Percentiles rank a stretch among this genome's conserved stretches.
These are phyloP conservation scores for Heliconius ismenius DNA, from an alignment of 2,888 invertebrate species.

Conservation along the genomic window DNA sequence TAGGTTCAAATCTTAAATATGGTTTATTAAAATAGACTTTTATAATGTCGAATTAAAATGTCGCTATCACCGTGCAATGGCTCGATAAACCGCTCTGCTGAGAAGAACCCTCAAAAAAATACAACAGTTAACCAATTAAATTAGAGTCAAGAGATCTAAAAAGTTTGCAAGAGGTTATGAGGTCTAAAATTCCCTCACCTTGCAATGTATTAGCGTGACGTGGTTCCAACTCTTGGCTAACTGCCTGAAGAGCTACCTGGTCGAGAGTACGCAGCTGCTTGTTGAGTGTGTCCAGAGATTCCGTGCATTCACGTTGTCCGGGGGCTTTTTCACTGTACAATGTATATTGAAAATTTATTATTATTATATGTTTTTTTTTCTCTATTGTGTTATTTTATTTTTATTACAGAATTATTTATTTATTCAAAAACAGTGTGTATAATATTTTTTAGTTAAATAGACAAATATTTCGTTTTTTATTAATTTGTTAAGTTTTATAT, in stretches of 20 bases:
- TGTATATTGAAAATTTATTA: neutral
- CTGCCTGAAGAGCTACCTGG: slow-evolving; percentile 92
- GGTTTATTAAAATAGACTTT: neutral
- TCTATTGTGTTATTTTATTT: neutral
- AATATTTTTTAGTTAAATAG: too few relatives aligned
- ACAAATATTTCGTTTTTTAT: too few relatives aligned
- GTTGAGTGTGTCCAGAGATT: slow-evolving; percentile 89
- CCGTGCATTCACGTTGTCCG: slow-evolving; percentile 96
- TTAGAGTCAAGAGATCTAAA: neutral
- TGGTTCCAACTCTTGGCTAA: slow-evolving; percentile 89
- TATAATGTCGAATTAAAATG: too few relatives aligned
- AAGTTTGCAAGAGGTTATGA: neutral
- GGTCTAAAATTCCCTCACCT: slow-evolving; percentile 54
- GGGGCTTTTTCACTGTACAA: slow-evolving; percentile 92
- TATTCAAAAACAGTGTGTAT: too few relatives aligned
- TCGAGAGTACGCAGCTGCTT: slow-evolving; percentile 91
- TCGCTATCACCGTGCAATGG: too few relatives aligned
- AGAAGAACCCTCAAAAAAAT: neutral
- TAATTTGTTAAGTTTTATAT: too few relatives aligned
- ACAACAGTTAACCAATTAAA: neutral
- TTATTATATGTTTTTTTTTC: neutral
- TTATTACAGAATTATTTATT: too few relatives aligned
- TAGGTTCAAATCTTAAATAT: neutral
- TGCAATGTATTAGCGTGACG: slow-evolving; percentile 87
- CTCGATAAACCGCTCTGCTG: too few relatives aligned